A percentile compares a stretch with the other conserved stretches of the same genome.
Conservation (phyloP, 2,888 invertebrate species). For the Erebia ligea region DNA sequence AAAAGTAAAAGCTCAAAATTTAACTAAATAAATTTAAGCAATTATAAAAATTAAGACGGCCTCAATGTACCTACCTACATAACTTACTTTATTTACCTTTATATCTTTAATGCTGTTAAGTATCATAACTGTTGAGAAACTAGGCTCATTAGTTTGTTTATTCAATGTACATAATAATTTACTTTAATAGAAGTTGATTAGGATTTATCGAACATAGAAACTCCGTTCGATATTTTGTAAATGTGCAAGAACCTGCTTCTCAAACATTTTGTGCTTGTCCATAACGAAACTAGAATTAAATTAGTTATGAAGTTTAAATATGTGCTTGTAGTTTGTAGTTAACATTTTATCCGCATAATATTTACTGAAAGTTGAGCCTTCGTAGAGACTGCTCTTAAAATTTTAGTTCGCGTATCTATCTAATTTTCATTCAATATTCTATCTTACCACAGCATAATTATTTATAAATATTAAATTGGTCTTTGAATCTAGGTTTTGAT, state of each 20-base stretch:
- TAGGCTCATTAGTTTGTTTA: background rate
- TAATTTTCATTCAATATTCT: no score
- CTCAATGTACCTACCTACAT: background rate
- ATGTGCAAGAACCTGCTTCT: background rate
- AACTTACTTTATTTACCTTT: background rate
- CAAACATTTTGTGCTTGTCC: background rate
- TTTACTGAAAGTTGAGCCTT: no score
- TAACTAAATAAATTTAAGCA: no score
- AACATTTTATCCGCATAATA: no score
- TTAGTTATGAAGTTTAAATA: background rate
- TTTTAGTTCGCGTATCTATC: no score
- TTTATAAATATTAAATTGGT: no score
- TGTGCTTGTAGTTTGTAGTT: background rate
- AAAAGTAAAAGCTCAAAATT: no score
- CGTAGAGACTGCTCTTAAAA: no score
- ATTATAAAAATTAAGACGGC: no score
- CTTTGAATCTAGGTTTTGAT: no score
- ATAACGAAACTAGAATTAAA: background rate
- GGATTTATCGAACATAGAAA: slow-evolving; percentile 5
- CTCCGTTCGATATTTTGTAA: background rate
- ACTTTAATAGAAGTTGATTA: background rate
- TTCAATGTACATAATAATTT: background rate
- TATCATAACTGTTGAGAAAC: background rate
- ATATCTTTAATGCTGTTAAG: background rate
- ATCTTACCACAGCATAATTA: no score